Percentiles rank a stretch among this genome's conserved stretches.
phyloP scores from a whole-genome alignment of 2,888 invertebrate genomes.

The Xylophagus ater region DNA sequence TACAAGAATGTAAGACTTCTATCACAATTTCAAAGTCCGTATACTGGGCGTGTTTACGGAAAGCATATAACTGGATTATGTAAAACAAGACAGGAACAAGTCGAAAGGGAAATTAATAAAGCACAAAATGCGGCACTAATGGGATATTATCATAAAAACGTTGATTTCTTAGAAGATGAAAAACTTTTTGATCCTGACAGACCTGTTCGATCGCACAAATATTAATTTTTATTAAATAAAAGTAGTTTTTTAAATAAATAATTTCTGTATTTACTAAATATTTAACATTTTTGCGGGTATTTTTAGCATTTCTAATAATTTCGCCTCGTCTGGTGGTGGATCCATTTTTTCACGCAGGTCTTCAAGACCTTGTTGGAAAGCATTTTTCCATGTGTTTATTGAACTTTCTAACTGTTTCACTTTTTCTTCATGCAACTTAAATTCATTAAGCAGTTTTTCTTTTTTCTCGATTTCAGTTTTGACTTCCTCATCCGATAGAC shows the following conservation, averaged over 20 bases:
- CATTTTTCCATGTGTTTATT: constrained; percentile 27
- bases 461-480: constrained; percentile 3
- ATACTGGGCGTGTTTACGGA: constrained; percentile 86
- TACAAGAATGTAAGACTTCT: constrained; percentile 86
- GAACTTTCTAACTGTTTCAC: constrained; percentile 20
- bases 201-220: constrained; percentile 69
- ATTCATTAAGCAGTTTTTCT: constrained; percentile 8
- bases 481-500: background rate
- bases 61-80: constrained; percentile 92
- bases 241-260: constrained; percentile 10
- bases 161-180: constrained; percentile 74
- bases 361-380: constrained; percentile 23
- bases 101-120: constrained; percentile 62
- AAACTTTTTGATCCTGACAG: constrained; percentile 80
- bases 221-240: constrained; percentile 40
- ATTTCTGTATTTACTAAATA: constrained; percentile 22
- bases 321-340: constrained; percentile 17
- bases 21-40: constrained; percentile 92
- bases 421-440: constrained; percentile 15
- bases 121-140: constrained; percentile 72
- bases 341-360: constrained; percentile 24
- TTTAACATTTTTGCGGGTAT: constrained; percentile 28
- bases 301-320: constrained; percentile 22
- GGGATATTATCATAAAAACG: constrained; percentile 70
- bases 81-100: constrained; percentile 59